Percentiles rank a stretch among this genome's conserved stretches.
Conservation (phyloP, 2,113 vertebrate species). For the Centrocercus urophasianus region DNA sequence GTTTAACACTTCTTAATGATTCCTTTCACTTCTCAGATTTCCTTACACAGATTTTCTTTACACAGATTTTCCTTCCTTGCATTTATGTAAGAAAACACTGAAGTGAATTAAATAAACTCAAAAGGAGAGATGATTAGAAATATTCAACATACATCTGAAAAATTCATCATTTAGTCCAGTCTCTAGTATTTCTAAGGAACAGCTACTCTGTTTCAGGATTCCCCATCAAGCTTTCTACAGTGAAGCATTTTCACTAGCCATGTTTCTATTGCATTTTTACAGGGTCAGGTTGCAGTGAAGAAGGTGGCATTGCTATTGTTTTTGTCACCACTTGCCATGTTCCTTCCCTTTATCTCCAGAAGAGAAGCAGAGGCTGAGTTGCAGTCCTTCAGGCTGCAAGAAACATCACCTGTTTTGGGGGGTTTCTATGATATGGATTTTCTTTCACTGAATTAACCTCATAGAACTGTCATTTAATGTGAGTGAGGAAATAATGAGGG, state of each 20-base stretch:
- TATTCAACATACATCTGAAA: not conserved
- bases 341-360: not conserved
- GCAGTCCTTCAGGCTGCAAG: not conserved
- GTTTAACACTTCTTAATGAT: not conserved
- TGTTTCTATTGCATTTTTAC: not conserved
- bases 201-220: rapidly evolving
- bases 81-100: not conserved
- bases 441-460: constrained; percentile 15
- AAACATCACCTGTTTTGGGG: not conserved
- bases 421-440: not conserved
- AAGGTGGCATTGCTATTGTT: not conserved
- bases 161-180: not conserved
- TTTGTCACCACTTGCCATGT: not conserved
- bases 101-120: not conserved
- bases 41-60: not conserved
- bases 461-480: not conserved
- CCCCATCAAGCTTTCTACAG: not conserved
- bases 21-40: not conserved
- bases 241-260: not conserved
- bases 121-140: not conserved
- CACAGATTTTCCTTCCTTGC: not conserved
- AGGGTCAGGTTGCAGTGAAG: not conserved
- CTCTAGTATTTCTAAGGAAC: not conserved
- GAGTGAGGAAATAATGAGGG: not conserved
- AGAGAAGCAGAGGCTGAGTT: not conserved